A percentile compares a stretch with the other conserved stretches of the same genome.
phyloP scores from a whole-genome alignment of 2,113 vertebrate species.

The Tetrax tetrax region DNA sequence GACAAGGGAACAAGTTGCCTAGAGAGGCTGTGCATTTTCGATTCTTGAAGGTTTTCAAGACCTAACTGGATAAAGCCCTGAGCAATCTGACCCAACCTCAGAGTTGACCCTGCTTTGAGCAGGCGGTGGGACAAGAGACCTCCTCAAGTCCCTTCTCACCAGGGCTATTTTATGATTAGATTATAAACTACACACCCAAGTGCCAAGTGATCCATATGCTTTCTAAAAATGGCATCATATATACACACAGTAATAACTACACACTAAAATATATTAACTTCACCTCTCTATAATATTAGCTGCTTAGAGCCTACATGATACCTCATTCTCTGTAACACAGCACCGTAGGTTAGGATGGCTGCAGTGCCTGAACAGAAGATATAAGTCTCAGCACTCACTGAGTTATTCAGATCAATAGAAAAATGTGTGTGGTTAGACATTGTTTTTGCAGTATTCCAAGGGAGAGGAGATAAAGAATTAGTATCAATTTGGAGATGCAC shows the following conservation, averaged over 20 bases:
- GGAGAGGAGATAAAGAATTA: neutral
- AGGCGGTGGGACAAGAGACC: neutral
- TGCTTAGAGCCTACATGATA: neutral
- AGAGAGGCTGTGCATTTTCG: neutral
- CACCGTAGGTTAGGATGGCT: neutral
- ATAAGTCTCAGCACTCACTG: neutral
- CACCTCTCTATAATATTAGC: neutral
- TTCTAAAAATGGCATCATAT: neutral
- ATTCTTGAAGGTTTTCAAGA: neutral
- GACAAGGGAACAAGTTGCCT: neutral
- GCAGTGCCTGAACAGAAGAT: neutral
- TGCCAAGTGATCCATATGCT: neutral
- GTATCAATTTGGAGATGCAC: neutral
- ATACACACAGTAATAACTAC: neutral
- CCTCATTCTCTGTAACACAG: neutral
- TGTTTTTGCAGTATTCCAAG: neutral
- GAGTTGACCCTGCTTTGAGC: neutral
- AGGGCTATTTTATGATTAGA: neutral
- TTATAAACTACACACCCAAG: neutral
- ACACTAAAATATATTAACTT: neutral
- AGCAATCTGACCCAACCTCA: neutral
- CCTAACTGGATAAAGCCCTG: neutral
- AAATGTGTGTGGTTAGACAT: neutral
- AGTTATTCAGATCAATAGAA: neutral
- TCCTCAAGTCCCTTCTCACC: neutral